phyloP scores from a whole-genome alignment of 2,797 vertebrate species.

The Champsocephalus gunnari region DNA sequence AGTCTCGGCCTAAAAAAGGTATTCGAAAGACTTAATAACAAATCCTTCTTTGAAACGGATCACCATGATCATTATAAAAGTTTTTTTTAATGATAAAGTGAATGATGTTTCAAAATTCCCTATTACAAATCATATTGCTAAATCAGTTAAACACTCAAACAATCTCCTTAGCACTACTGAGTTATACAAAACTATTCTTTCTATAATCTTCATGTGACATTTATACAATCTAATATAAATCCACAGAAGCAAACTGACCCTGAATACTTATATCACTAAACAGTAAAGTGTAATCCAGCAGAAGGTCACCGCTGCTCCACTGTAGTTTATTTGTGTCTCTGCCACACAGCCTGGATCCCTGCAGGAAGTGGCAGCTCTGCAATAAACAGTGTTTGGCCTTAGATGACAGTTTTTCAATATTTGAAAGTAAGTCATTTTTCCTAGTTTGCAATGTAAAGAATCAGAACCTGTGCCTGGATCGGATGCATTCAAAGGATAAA shows the following conservation, averaged over 20 bases:
- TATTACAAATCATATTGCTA: too few species aligned
- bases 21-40: too few species aligned
- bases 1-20: too few species aligned
- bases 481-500: too few species aligned
- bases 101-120: too few species aligned
- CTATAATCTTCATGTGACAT: not conserved
- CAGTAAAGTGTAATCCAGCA: not conserved
- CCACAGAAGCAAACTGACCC: not conserved
- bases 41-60: too few species aligned
- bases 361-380: not conserved
- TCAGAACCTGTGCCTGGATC: not conserved
- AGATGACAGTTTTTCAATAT: not conserved
- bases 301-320: not conserved
- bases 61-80: too few species aligned
- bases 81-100: too few species aligned
- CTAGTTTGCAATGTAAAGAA: not conserved
- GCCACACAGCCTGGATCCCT: not conserved
- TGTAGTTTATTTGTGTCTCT: not conserved
- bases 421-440: not conserved
- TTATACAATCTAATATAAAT: not conserved
- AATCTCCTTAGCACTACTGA: not conserved
- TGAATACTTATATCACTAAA: conserved; percentile 20
- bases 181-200: not conserved
- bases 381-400: too few species aligned
- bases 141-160: not conserved